Conservation (phyloP, 1,140 invertebrate genomes). For the Drosophila burlai region DNA sequence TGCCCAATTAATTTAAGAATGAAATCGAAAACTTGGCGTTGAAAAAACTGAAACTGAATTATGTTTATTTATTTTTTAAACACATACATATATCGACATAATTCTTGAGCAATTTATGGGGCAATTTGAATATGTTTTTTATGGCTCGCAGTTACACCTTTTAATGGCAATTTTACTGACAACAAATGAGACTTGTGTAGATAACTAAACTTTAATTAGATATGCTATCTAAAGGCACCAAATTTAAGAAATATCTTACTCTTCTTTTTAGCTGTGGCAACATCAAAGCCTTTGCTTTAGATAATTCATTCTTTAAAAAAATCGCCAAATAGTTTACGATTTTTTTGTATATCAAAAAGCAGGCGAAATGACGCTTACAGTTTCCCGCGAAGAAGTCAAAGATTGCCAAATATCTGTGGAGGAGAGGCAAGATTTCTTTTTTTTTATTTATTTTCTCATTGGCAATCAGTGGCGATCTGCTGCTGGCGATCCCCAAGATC, state of each 20-base stretch:
- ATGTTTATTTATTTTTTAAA: conserved; percentile 38
- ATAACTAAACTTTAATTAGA: conserved; percentile 5
- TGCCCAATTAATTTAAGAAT: conserved; percentile 80
- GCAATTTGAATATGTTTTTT: conserved; percentile 47
- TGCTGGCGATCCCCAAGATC: background rate
- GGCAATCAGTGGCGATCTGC: conserved; percentile 65
- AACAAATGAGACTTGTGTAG: no score
- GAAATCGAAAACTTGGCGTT: conserved; percentile 77
- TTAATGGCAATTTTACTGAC: conserved; percentile 24
- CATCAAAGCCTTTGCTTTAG: conserved; percentile 32
- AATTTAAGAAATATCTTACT: background rate
- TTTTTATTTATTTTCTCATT: conserved; percentile 58
- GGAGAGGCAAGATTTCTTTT: background rate
- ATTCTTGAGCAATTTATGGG: conserved; percentile 21
- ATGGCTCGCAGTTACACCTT: conserved; percentile 29
- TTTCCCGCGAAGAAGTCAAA: conserved; percentile 13
- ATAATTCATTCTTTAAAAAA: conserved; percentile 29
- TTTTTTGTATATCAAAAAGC: conserved; percentile 37
- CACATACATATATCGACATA: background rate
- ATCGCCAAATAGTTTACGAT: conserved; percentile 40
- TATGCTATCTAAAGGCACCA: background rate
- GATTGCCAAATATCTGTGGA: conserved; percentile 40
- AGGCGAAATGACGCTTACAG: conserved; percentile 57
- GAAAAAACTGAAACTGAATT: conserved; percentile 11
- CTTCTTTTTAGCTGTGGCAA: background rate